Evolutionary conservation across 2,888 invertebrate species (phyloP).

Genomic region (Aricia artaxerxes): DNA sequence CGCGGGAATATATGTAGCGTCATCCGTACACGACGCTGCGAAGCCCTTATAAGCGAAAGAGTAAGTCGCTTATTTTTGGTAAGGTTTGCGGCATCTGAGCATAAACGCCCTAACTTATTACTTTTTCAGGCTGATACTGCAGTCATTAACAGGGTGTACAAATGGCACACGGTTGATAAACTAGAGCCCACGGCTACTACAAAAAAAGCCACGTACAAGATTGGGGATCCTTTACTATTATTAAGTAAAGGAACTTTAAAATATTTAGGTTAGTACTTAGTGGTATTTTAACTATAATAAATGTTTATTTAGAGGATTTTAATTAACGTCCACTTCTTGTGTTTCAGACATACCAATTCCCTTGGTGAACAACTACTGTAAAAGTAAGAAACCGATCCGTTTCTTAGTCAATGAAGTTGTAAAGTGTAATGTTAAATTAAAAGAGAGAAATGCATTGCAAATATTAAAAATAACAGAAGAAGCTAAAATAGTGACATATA

Average conservation of each 20-base stretch:
- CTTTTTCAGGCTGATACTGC: slow-evolving; percentile 47
- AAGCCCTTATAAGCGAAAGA: too few relatives aligned
- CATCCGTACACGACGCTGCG: too few relatives aligned
- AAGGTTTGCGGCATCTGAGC: not conserved
- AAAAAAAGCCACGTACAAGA: slow-evolving; percentile 52
- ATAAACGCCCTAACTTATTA: slow-evolving; percentile 14
- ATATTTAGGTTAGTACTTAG: slow-evolving; percentile 53
- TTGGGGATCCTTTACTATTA: slow-evolving; percentile 62
- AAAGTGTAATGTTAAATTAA: slow-evolving; percentile 59
- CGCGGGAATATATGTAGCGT: too few relatives aligned
- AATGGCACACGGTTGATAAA: slow-evolving; percentile 52
- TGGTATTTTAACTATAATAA: not conserved
- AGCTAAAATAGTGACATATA: slow-evolving; percentile 51
- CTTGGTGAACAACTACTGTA: slow-evolving; percentile 61
- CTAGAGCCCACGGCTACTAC: slow-evolving; percentile 45
- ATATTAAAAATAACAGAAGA: slow-evolving; percentile 54
- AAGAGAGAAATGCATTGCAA: slow-evolving; percentile 65
- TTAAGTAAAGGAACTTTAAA: slow-evolving; percentile 56
- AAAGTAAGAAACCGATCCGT: slow-evolving; percentile 53
- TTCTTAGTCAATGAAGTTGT: slow-evolving; percentile 59
- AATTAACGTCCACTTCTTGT: not conserved
- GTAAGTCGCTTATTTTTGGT: not conserved
- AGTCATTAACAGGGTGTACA: slow-evolving; percentile 45
- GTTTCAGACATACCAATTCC: slow-evolving; percentile 61
- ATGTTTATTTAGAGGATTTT: not conserved